Conservation (phyloP, 2,797 vertebrate genomes). For the Cirrhinus molitorella region DNA sequence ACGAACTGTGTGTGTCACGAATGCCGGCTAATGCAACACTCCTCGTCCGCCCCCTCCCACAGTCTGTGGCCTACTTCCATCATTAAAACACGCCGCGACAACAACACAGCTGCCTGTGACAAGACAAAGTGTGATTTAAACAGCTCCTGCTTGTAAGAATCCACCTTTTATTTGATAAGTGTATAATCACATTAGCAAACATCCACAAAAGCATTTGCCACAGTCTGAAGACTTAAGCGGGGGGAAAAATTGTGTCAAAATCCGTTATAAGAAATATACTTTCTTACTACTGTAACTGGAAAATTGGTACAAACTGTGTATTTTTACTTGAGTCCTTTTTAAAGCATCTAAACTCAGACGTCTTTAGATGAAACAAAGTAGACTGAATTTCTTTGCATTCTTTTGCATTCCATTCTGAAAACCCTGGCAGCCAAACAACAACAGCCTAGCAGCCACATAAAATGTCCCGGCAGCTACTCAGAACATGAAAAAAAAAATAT, state of each 20-base stretch:
- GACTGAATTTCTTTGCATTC: background rate
- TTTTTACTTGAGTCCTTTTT: background rate
- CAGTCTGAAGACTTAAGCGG: background rate
- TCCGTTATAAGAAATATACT: background rate
- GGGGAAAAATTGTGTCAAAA: background rate
- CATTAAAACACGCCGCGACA: constrained; percentile 10
- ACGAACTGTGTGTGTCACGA: constrained; percentile 9
- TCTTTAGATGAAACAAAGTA: background rate
- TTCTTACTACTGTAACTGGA: background rate
- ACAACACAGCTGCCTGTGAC: background rate
- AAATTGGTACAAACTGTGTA: background rate
- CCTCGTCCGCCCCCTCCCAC: background rate
- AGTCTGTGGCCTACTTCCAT: constrained; percentile 23
- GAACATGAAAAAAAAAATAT: too few relatives aligned
- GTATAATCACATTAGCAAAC: background rate
- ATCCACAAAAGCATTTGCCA: constrained; percentile 2
- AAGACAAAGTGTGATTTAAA: constrained; percentile 1
- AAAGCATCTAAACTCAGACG: background rate
- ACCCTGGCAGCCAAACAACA: too few relatives aligned
- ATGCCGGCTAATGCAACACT: background rate
- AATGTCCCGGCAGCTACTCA: too few relatives aligned
- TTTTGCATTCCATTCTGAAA: too few relatives aligned
- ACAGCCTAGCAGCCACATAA: too few relatives aligned
- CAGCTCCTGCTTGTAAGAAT: background rate
- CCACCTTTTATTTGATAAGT: background rate